Evolutionary conservation across 2,888 invertebrate species (phyloP), one percentile per base, ranked within the genome.

Genomic region (Matsumyia berberina): DNA sequence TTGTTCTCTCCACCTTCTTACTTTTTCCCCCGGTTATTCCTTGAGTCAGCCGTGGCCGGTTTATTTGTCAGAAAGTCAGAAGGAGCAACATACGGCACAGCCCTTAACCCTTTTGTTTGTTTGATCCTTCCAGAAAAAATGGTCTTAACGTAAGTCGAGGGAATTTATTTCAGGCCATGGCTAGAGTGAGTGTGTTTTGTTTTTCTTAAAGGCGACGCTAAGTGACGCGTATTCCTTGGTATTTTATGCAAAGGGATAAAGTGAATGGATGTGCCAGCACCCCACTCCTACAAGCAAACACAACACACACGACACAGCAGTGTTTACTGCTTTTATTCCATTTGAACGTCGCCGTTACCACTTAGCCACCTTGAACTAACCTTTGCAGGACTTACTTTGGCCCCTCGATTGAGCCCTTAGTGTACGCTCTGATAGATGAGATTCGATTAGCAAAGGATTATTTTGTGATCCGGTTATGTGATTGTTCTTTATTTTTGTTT

Each of bases 361-460:
- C 77, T 77, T 82, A 72, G 35, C 60, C 69, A 66, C 64, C 72
- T 66, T 73, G 53, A 64, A 58, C 31, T 44, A 33, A 53, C 62
- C 67, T 67, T 60, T 46, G 66, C 24, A 67, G 49, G 33, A 53
- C 31, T 62, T 55, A 37, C 64, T 29, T 46, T 31, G 55, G 37
- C 44, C 51, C 57, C 42, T 37, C 51, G 64, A 53, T 74, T 81
- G 19, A 55, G 37, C 67, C 62, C 49, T 70, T 60, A 69, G 44
- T 74, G 55, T 70, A 74, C 37, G 64, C 37, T 57, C 31, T 69
- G 74, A 79, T 74, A 64, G 74, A 78, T 85, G 69, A 57, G 31
- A 39, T 74, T 57, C 69, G 79, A 79, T 85, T 85, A 85, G 49
- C 42, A 73, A 51, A 46, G 79, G 74, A 79, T 85, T 79, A 74